phyloP scores from a whole-genome alignment of 2,888 invertebrate genomes.

The Pteria penguin region DNA sequence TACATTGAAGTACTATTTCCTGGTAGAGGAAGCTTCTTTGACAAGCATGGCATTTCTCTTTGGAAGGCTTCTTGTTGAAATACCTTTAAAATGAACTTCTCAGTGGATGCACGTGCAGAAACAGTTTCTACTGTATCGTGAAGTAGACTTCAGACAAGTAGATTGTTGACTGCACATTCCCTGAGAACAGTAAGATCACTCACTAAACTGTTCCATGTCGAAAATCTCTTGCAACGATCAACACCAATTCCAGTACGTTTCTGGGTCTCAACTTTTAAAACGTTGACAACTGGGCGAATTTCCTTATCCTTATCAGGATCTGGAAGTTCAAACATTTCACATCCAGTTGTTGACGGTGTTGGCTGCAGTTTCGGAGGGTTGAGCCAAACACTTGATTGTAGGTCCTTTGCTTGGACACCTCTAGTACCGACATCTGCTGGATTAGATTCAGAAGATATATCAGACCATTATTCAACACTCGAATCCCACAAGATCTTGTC shows the following conservation, averaged over 20 bases:
- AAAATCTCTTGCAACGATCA: conserved; percentile 33
- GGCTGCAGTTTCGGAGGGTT: neutral
- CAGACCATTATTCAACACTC: conserved; percentile 46
- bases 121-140: neutral
- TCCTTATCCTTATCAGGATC: conserved; percentile 27
- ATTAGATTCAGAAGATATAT: conserved; percentile 39
- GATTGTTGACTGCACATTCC: neutral
- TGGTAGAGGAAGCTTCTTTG: neutral
- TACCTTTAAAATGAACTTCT: conserved; percentile 20
- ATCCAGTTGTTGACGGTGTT: too few relatives aligned
- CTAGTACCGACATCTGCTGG: conserved; percentile 47
- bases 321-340: conserved; percentile 22
- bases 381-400: conserved; percentile 38
- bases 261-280: neutral
- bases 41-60: conserved; percentile 17
- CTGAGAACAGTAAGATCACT: conserved; percentile 8
- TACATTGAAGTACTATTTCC: conserved; percentile 28
- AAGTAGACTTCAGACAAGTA: neutral
- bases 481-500: conserved; percentile 22
- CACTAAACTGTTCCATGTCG: conserved; percentile 46
- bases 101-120: conserved; percentile 2
- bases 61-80: conserved; percentile 35
- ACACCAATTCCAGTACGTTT: neutral
- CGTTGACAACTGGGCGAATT: conserved; percentile 27
- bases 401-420: conserved; percentile 1